A percentile compares a stretch with the other conserved stretches of the same genome.
Evolutionary conservation across 1,140 invertebrate species (phyloP).

Genomic region (Sitodiplosis mosellana): DNA sequence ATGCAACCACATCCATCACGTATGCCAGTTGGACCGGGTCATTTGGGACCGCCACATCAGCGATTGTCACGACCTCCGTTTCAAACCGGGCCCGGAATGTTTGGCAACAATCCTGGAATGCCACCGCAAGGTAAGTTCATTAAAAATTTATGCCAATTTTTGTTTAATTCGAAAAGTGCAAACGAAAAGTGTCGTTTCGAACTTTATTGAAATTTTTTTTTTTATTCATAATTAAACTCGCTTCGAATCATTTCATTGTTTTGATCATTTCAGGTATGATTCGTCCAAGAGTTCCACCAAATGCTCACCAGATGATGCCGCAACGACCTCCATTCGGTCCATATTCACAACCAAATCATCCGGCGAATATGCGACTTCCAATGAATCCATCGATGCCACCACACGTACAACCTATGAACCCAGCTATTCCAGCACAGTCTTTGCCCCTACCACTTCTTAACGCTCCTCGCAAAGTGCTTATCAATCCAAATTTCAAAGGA

Average conservation of each 20-base stretch:
- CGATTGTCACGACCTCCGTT: too few species aligned
- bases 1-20: neutral
- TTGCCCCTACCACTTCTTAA: conserved; percentile 4
- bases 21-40: neutral
- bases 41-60: neutral
- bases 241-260: neutral
- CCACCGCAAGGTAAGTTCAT: too few species aligned
- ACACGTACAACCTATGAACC: neutral
- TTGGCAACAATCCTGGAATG: too few species aligned
- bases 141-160: too few species aligned
- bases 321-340: conserved; percentile 1
- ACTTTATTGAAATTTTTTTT: too few species aligned
- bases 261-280: neutral
- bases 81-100: too few species aligned
- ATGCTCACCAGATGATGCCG: neutral
- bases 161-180: neutral
- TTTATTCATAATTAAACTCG: too few species aligned
- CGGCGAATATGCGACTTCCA: neutral
- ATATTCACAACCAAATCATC: neutral
- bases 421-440: neutral
- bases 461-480: conserved; percentile 22
- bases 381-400: neutral
- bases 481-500: conserved; percentile 25
- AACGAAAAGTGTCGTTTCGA: too few species aligned
- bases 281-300: neutral